These are phyloP conservation scores for Tetragnatha versicolor DNA, from an alignment of 1,140 invertebrate genomes.

Conservation along the genomic window DNA sequence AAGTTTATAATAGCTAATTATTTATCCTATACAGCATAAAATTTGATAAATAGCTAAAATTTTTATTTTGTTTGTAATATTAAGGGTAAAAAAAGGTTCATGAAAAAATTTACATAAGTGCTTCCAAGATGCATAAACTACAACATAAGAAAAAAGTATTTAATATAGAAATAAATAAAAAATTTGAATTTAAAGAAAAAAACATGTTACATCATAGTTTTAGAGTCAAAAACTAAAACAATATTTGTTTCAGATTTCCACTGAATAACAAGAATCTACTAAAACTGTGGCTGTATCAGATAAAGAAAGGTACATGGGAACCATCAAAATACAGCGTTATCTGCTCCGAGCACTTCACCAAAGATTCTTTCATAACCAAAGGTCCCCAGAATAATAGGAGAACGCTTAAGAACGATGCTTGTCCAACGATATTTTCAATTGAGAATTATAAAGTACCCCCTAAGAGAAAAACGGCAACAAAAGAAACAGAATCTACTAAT, in stretches of 20 bases:
- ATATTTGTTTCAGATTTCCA: conserved; percentile 28
- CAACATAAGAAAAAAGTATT: no score
- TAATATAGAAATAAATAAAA: no score
- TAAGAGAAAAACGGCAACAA: conserved; percentile 17
- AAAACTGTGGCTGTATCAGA: conserved; percentile 42
- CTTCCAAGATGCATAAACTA: no score
- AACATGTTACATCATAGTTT: no score
- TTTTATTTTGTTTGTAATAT: no score
- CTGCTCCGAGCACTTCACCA: conserved; percentile 40
- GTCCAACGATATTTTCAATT: conserved; percentile 42
- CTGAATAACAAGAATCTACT: conserved; percentile 36
- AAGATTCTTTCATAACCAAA: conserved; percentile 41
- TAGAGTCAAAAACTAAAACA: no score
- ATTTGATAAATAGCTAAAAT: no score
- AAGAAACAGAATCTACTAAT: conserved; percentile 3
- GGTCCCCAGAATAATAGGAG: conserved; percentile 18
- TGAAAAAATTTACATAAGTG: no score
- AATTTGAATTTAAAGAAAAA: no score
- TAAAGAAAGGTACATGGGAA: conserved; percentile 42
- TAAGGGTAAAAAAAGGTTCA: no score
- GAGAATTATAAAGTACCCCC: conserved; percentile 14
- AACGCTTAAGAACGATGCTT: conserved; percentile 46
- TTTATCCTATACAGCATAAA: no score
- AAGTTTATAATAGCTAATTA: no score
- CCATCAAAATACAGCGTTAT: conserved; percentile 48